Percentiles rank a stretch among this genome's conserved stretches.
These are phyloP conservation scores for Muscicapa striata DNA, from an alignment of 2,797 vertebrate species.

Conservation along the genomic window DNA sequence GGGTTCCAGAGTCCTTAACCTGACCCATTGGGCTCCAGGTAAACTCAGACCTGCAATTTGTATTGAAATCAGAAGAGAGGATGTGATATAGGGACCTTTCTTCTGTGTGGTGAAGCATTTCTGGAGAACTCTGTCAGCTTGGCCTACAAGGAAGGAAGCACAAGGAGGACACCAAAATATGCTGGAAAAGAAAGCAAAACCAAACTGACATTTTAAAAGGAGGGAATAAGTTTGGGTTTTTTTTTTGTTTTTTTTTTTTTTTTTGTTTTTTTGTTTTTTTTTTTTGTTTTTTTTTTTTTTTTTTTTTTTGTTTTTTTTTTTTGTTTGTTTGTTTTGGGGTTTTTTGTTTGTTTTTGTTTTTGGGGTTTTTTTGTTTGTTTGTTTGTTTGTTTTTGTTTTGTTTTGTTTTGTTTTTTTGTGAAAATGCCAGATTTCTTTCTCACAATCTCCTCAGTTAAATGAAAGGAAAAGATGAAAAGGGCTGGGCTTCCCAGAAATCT, in stretches of 20 bases:
- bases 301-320: too few relatives aligned
- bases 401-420: too few relatives aligned
- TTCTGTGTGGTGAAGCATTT: neutral
- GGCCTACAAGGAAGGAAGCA: neutral
- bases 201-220: accelerated
- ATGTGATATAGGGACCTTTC: neutral
- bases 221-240: neutral
- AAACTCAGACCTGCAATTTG: neutral
- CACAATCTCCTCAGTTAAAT: neutral
- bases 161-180: neutral
- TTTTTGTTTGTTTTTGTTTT: too few relatives aligned
- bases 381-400: too few relatives aligned
- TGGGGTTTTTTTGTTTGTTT: too few relatives aligned
- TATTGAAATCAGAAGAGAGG: neutral
- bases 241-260: too few relatives aligned
- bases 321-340: too few relatives aligned
- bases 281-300: too few relatives aligned
- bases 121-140: neutral
- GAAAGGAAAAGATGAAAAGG: neutral
- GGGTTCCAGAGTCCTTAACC: neutral
- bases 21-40: accelerated
- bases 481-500: neutral
- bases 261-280: too few relatives aligned
- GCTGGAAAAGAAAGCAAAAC: neutral
- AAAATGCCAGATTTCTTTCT: neutral